phyloP scores from a whole-genome alignment of 2,888 invertebrate species.

The Cephus runcator region DNA sequence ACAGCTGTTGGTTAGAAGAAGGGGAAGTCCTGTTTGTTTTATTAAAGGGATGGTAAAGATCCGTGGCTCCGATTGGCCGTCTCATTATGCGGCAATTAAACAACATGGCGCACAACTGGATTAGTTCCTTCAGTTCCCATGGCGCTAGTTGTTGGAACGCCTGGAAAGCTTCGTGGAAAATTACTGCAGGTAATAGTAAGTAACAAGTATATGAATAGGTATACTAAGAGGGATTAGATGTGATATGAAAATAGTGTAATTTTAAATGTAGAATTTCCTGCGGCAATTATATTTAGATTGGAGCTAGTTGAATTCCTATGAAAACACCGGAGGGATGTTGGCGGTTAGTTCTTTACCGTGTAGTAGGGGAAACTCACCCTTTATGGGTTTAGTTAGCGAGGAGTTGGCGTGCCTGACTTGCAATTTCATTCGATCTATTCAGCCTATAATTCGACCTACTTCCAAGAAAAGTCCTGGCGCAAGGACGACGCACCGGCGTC shows the following conservation, averaged over 20 bases:
- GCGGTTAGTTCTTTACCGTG: background rate
- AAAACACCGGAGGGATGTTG: background rate
- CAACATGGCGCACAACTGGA: slow-evolving; percentile 42
- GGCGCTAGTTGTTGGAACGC: slow-evolving; percentile 41
- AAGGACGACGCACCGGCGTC: background rate
- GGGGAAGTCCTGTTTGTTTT: background rate
- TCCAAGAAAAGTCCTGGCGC: slow-evolving; percentile 13
- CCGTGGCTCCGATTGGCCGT: slow-evolving; percentile 33
- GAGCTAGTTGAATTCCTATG: background rate
- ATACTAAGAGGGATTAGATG: background rate
- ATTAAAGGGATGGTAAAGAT: slow-evolving; percentile 14
- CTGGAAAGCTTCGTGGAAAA: background rate
- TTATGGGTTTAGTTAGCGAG: background rate
- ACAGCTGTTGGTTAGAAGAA: background rate
- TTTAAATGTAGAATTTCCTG: background rate
- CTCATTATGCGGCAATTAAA: slow-evolving; percentile 47
- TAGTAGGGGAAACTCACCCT: background rate
- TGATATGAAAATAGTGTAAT: background rate
- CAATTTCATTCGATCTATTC: slow-evolving; percentile 18
- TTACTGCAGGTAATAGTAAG: background rate
- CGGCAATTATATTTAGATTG: background rate
- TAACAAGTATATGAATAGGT: no score
- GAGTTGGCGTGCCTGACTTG: slow-evolving; percentile 13
- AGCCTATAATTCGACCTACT: slow-evolving; percentile 16
- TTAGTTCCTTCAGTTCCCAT: slow-evolving; percentile 32